Conservation (phyloP, 2,888 invertebrate genomes). For the Daptonema setosum region DNA sequence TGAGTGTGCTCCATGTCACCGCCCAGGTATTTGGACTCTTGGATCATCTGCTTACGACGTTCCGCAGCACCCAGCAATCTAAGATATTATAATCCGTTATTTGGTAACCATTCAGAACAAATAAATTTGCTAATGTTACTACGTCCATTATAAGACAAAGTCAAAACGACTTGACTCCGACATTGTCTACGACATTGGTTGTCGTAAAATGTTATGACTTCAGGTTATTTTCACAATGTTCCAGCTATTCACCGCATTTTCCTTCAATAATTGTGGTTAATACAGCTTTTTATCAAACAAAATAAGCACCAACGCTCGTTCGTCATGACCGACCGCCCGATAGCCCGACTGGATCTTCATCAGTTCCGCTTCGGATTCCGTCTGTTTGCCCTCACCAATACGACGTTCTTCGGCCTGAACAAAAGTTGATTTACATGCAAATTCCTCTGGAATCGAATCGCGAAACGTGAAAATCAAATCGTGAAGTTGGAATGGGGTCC, state of each 20-base stretch:
- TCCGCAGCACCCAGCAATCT: conserved; percentile 66
- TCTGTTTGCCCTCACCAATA: conserved; percentile 45
- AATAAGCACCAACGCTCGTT: conserved; percentile 48
- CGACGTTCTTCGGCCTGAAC: conserved; percentile 55
- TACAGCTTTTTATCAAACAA: neutral
- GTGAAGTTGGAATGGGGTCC: too few relatives aligned
- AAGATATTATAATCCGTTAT: neutral
- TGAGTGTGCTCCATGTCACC: conserved; percentile 99
- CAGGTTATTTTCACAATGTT: too few relatives aligned
- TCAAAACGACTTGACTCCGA: too few relatives aligned
- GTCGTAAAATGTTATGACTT: too few relatives aligned
- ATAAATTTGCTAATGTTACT: too few relatives aligned
- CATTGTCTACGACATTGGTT: too few relatives aligned
- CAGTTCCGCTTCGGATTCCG: conserved; percentile 33
- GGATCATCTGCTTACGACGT: conserved; percentile 71
- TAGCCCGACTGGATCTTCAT: conserved; percentile 63
- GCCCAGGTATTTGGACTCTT: conserved; percentile 97
- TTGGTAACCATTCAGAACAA: too few relatives aligned
- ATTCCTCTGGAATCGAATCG: neutral
- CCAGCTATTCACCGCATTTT: too few relatives aligned
- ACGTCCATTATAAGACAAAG: too few relatives aligned
- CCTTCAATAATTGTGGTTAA: too few relatives aligned
- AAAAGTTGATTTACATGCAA: neutral
- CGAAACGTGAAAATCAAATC: neutral
- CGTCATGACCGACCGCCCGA: conserved; percentile 81